Base-by-base conservation (phyloP, 2,113 vertebrate species). In the Lampris incognitus region DNA sequence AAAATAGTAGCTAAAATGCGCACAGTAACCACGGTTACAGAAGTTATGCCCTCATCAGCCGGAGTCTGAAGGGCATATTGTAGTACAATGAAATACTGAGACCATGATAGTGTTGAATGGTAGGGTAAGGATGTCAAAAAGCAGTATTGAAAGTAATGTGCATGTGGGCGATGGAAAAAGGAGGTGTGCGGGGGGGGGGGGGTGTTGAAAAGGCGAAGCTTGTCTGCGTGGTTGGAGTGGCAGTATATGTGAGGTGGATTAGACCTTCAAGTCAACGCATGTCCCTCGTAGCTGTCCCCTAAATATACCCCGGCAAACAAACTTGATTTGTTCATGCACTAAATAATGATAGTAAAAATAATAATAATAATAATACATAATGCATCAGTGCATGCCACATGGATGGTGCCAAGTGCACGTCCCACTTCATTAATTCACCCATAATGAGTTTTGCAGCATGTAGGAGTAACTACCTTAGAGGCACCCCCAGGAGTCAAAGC, bases 361-460 rank as follows among this genome's bases (percentile, higher is more conserved):
- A 87, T 85, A 77, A 85, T 72, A 72, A 79, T 63, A 81, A 87
- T 72, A 88, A 91, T 93, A 58, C 87, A 92, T 92, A 88, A 92
- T 92, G 90, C 90, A 92, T 92, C 76, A 86, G 84, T 71, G 78
- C 79, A 79, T 81, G 85, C 81, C 88, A 89, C 77, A 88, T 68
- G 85, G 82, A 87, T 88, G 87, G 85, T 84, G 87, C 88, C 88
- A 89, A 91, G 78, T 81, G 89, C 72, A 88, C 88, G 81, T 88
- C 90, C 91, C 87, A 84, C 89, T 90, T 91, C 91, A 93, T 92
- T 93, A 92, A 92, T 92, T 92, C 91, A 91, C 81, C 90, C 90
- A 91, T 92, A 92, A 92, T 92, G 91, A 93, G 92, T 88, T 90
- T 83, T 89, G 88, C 84, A 73, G 87, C 86, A 80, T 89, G 90